Percentiles rank a stretch among this genome's conserved stretches.
Evolutionary conservation across 2,888 invertebrate genomes (phyloP).

Genomic region (Dinocampus coccinellae): DNA sequence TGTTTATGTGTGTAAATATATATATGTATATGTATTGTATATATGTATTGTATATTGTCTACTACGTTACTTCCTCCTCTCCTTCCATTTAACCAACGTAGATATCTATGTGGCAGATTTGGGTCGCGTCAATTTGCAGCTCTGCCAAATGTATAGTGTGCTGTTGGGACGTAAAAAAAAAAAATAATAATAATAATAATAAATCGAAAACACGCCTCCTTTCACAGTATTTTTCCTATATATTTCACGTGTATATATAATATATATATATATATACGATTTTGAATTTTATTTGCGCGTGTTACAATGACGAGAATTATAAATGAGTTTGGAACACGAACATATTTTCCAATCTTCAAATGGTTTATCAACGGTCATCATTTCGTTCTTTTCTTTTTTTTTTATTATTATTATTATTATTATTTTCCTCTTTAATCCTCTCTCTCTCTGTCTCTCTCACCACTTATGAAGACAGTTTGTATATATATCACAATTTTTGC

Average conservation of each 20-base stretch:
- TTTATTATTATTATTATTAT: no score
- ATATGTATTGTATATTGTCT: not conserved
- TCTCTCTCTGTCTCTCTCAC: no score
- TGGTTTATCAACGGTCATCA: slow-evolving; percentile 36
- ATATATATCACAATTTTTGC: no score
- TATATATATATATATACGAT: not conserved
- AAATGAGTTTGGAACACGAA: slow-evolving; percentile 32
- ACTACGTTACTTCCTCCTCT: not conserved
- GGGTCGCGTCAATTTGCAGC: slow-evolving; percentile 51
- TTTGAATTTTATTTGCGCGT: not conserved
- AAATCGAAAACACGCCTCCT: slow-evolving; percentile 12
- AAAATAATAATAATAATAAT: no score
- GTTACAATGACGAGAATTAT: slow-evolving; percentile 33
- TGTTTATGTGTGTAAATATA: no score
- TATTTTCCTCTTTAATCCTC: no score
- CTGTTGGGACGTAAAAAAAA: slow-evolving; percentile 10
- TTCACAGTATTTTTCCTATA: no score
- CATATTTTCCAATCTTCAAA: slow-evolving; percentile 35
- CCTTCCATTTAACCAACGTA: not conserved
- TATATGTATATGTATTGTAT: not conserved
- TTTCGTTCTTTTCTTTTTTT: slow-evolving; percentile 11
- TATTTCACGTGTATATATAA: slow-evolving; percentile 18
- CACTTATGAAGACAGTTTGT: no score
- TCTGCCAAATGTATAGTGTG: slow-evolving; percentile 40
- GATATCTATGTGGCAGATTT: slow-evolving; percentile 44